These are phyloP conservation scores for Phymatocera aterrima DNA, from an alignment of 2,888 invertebrate genomes.

Conservation along the genomic window DNA sequence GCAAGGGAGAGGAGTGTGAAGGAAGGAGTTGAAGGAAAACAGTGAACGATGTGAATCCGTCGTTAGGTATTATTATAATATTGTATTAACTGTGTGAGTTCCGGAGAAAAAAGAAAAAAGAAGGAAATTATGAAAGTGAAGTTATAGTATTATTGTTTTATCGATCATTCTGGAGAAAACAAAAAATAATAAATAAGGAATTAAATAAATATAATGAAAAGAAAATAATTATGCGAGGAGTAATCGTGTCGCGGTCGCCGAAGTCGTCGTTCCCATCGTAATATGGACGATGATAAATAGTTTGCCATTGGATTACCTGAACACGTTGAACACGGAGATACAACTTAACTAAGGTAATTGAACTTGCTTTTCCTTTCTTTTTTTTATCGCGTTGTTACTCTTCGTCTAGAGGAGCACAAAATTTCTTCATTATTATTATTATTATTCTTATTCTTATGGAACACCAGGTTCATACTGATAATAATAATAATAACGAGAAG, in stretches of 20 bases:
- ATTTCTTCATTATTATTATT: no score
- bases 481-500: no score
- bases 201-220: no score
- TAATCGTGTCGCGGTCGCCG: no score
- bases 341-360: neutral
- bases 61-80: neutral
- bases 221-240: no score
- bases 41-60: conserved; percentile 5
- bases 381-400: neutral
- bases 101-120: no score
- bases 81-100: neutral
- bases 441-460: no score
- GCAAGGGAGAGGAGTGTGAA: neutral
- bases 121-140: neutral
- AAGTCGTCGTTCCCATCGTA: no score
- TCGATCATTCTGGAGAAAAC: conserved; percentile 29
- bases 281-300: conserved; percentile 2
- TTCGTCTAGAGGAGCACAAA: no score
- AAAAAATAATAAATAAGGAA: neutral
- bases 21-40: neutral
- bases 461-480: no score
- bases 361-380: neutral
- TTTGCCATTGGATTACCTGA: conserved; percentile 55
- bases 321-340: conserved; percentile 29
- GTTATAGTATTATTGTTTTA: conserved; percentile 21